Base-by-base conservation (phyloP, 2,888 invertebrate genomes). In the Caenorhabditis sp. region DNA sequence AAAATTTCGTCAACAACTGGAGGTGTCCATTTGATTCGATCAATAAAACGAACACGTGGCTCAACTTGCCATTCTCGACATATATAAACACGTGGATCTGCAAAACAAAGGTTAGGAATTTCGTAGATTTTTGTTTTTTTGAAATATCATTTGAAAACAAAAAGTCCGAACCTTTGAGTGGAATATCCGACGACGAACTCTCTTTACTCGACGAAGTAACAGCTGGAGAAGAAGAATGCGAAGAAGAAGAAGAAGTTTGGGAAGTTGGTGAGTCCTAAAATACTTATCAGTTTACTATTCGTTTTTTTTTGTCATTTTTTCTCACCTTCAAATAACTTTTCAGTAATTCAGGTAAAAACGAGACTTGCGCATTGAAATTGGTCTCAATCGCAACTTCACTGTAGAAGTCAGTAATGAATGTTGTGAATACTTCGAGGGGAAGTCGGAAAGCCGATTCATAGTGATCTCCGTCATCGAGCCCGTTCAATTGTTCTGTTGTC, bases 1-100 rank as follows among this genome's bases (percentile, higher is more conserved):
- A 99, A 91, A 87, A 99, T 96, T 89, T 95, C 97, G 90, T 99
- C 97, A 74, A 97, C 95, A 62, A 97, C 97, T 88, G 97, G 97
- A 0, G 97, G 97, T 89, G 97, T 97, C 86, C 97, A 87, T 60
- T 83, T 81, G 62, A 81, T 78, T 8, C 83, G 76, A 63, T 86
- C 86, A 62, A 87, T 82, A 66, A 87, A 88, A 8, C 82, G 74
- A 21, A 87, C 81, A 57, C 73, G 95, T 23, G 97, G 97, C 88
- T 96, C 95, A 73, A 97, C 91, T 86, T 95, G 95, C 97, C 97
- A 97, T 0, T 95, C 94, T 89, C 94, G 93, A 89, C 95, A 96
- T 58, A 93, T 92, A 89, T 94, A 97, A 87, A 93, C 93, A 67
- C 96, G 91, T 93, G 93, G 94, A 90, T 96, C 96, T 37, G 58